Base-by-base conservation (phyloP, 1,140 invertebrate genomes). In the Trissolcus basalis region DNA sequence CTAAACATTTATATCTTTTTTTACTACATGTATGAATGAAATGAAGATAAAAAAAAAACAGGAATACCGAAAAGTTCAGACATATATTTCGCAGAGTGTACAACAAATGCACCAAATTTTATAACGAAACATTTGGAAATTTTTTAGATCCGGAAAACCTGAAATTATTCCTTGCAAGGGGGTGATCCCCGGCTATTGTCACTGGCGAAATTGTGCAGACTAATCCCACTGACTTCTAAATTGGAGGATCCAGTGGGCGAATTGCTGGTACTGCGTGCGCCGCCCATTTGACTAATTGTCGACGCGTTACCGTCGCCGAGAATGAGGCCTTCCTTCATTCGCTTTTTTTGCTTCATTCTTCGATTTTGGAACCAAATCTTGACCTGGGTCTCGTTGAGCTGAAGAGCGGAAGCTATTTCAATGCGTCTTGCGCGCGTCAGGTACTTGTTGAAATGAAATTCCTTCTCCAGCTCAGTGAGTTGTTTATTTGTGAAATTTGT, bases 401-500 rank as follows among this genome's bases (percentile, higher is more conserved):
- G 95, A 12, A 99, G 89, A 0, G 96, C 94, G 0, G 96, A 95
- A 0, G 98, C 98, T 75, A 99, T 99, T 89, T 99, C 98, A 80
- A 99, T 98, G 74, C 98, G 91, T 77, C 98, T 89, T 6, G 97
- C 97, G 73, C 98, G 90, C 1, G 97, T 99, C 80, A 99, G 91
- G 90, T 99, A 99, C 89, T 98, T 98, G 90, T 99, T 99, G 88
- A 98, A 99, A 88, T 99, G 97, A 88, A 99, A 99, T 89, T 99
- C 98, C 86, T 99, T 99, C 86, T 99, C 98, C 74, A 99, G 90
- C 89, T 99, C 98, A 0, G 97, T 99, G 49, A 99, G 91, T 86
- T 99, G 98, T 88, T 99, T 99, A 85, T 98, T 99, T 53, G 97
- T 99, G 89, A 99, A 99, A 88, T 99, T 99, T 2, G 97, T 99